Evolutionary conservation across 2,113 vertebrate genomes (phyloP).

Genomic region (Percopsis transmontana): DNA sequence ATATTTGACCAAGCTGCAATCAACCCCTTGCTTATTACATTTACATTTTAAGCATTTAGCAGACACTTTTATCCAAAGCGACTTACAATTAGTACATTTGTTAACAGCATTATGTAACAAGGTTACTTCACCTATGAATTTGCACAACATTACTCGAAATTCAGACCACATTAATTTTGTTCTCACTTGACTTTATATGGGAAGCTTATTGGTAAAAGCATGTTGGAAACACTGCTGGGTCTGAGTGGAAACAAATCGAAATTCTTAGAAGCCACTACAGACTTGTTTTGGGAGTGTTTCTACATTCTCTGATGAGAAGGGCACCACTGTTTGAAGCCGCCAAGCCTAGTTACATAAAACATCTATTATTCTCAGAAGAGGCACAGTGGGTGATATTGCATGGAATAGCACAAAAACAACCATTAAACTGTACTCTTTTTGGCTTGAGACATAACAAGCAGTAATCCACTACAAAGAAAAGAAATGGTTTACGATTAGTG

Average conservation of each 20-base stretch:
- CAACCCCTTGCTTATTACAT: background rate
- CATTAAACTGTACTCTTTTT: conserved; percentile 26
- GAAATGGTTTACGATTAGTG: conserved; percentile 44
- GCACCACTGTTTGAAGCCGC: conserved; percentile 26
- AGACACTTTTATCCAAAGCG: too few relatives aligned
- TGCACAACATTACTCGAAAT: too few relatives aligned
- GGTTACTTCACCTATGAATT: too few relatives aligned
- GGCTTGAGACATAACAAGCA: conserved; percentile 30
- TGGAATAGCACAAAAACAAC: conserved; percentile 26
- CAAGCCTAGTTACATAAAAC: conserved; percentile 32
- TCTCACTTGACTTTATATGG: background rate
- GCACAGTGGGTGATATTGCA: conserved; percentile 12
- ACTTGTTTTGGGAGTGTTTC: conserved; percentile 37
- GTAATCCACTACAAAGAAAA: conserved; percentile 43
- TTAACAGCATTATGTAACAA: too few relatives aligned
- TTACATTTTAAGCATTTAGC: too few relatives aligned
- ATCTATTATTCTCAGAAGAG: conserved; percentile 7
- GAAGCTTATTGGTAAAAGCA: background rate
- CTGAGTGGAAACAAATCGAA: too few relatives aligned
- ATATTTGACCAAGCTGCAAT: too few relatives aligned
- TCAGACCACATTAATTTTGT: too few relatives aligned
- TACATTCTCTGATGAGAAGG: conserved; percentile 15
- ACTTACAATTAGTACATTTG: too few relatives aligned
- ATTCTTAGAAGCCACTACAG: too few relatives aligned
- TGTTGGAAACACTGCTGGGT: too few relatives aligned